Percentiles rank a stretch among this genome's conserved stretches.
phyloP scores from a whole-genome alignment of 2,797 vertebrate genomes.

The Sebastes hubbsi region DNA sequence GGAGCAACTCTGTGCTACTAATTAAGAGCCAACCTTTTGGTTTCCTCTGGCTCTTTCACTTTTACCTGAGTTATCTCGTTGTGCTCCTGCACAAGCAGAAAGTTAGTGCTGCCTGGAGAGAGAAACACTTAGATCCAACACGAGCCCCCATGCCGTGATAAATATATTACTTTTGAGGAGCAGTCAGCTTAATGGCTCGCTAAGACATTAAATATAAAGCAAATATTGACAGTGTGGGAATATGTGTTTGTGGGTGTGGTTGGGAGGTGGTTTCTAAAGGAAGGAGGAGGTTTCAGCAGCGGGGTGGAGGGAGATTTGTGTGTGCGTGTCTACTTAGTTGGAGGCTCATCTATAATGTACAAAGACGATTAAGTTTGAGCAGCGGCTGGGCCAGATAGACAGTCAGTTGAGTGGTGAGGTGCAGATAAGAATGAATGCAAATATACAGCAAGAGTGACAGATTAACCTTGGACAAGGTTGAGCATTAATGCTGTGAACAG shows the following conservation, averaged over 20 bases:
- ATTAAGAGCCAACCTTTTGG: constrained; percentile 38
- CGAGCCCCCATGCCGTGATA: constrained; percentile 26
- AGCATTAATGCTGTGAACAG: constrained; percentile 64
- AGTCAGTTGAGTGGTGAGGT: constrained; percentile 78
- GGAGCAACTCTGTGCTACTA: constrained; percentile 5
- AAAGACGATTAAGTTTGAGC: constrained; percentile 81
- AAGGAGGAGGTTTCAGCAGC: constrained; percentile 7
- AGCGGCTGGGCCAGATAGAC: constrained; percentile 71
- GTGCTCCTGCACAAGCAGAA: constrained; percentile 23
- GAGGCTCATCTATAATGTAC: constrained; percentile 82
- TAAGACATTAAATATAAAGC: constrained; percentile 44
- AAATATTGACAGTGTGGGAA: constrained; percentile 52
- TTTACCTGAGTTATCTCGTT: constrained; percentile 13
- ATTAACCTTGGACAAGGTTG: constrained; percentile 87
- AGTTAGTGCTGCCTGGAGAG: constrained; percentile 33
- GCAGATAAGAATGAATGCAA: constrained; percentile 87
- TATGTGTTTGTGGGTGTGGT: constrained; percentile 32
- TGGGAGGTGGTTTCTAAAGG: constrained; percentile 13
- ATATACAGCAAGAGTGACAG: constrained; percentile 84
- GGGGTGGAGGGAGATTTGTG: not conserved
- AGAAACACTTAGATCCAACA: constrained; percentile 28
- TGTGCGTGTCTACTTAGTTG: constrained; percentile 48
- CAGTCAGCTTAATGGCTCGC: constrained; percentile 42
- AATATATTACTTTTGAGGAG: constrained; percentile 52
- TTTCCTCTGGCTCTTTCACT: constrained; percentile 11